A percentile compares a stretch with the other conserved stretches of the same genome.
Evolutionary conservation across 2,797 vertebrate genomes (phyloP).

Genomic region (Tarsius wallacei): DNA sequence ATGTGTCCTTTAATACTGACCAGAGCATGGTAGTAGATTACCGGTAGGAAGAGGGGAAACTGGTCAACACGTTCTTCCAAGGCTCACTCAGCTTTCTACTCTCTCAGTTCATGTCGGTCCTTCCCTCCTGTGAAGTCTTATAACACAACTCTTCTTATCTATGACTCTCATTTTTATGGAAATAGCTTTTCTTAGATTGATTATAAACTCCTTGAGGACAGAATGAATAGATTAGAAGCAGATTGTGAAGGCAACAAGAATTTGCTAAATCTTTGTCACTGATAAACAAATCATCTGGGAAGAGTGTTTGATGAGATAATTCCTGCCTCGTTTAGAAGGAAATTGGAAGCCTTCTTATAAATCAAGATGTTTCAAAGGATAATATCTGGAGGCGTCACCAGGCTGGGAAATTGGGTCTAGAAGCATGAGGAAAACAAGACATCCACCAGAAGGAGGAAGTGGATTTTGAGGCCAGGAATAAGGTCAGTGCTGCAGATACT

Average conservation of each 20-base stretch:
- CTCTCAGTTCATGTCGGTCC: neutral
- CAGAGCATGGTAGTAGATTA: neutral
- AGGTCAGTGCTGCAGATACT: constrained; percentile 2
- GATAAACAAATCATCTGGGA: neutral
- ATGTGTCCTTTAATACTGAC: neutral
- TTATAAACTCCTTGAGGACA: neutral
- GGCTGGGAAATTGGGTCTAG: neutral
- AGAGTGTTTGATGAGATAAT: neutral
- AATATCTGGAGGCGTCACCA: neutral
- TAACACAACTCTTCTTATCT: neutral
- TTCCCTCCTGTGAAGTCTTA: neutral
- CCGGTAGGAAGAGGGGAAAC: accelerated
- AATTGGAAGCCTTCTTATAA: constrained; percentile 1
- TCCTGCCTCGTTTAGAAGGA: neutral
- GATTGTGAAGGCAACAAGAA: neutral
- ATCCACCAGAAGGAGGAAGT: neutral
- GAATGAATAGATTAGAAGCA: neutral
- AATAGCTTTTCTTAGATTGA: neutral
- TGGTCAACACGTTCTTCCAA: neutral
- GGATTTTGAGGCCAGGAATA: neutral
- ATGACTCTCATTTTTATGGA: neutral
- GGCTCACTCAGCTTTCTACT: neutral
- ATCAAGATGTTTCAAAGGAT: constrained; percentile 20
- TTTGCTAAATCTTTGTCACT: neutral
- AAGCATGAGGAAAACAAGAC: constrained; percentile 28